phyloP scores from a whole-genome alignment of 2,888 invertebrate genomes.

The Lasioglossum pauxillum region DNA sequence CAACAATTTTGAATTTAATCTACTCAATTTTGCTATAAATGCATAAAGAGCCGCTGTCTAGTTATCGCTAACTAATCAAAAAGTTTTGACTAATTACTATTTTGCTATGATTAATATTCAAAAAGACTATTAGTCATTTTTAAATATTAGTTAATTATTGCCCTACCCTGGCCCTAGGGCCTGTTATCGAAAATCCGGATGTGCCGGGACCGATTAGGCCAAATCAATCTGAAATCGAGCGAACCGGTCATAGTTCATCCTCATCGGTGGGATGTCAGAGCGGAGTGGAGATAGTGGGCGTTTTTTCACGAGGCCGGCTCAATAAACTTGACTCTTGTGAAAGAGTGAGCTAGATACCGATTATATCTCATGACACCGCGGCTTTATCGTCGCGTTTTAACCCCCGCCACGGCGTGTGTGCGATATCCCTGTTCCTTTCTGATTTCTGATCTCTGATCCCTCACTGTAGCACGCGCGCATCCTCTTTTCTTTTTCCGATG shows the following conservation, averaged over 20 bases:
- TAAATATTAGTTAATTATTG: no score
- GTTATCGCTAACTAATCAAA: no score
- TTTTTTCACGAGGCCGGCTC: constrained; percentile 21
- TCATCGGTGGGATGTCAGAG: constrained; percentile 6
- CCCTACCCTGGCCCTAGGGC: no score
- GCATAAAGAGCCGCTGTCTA: no score
- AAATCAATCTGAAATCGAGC: constrained; percentile 22
- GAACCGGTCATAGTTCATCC: constrained; percentile 39
- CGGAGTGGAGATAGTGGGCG: constrained; percentile 16
- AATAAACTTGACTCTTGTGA: constrained; percentile 56
- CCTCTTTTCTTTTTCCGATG: neutral
- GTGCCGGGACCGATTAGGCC: neutral
- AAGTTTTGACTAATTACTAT: no score
- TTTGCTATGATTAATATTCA: no score
- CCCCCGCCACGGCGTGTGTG: constrained; percentile 41
- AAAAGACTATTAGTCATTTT: no score
- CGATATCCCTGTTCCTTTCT: constrained; percentile 31
- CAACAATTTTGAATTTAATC: no score
- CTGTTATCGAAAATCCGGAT: constrained; percentile 1
- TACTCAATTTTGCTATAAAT: no score
- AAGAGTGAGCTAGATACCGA: constrained; percentile 55
- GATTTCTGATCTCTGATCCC: constrained; percentile 19
- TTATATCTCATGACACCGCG: constrained; percentile 52
- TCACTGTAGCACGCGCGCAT: neutral
- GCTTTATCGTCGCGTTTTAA: constrained; percentile 54